These are phyloP conservation scores for Dryas iulia DNA, from an alignment of 1,140 invertebrate genomes.

Conservation along the genomic window DNA sequence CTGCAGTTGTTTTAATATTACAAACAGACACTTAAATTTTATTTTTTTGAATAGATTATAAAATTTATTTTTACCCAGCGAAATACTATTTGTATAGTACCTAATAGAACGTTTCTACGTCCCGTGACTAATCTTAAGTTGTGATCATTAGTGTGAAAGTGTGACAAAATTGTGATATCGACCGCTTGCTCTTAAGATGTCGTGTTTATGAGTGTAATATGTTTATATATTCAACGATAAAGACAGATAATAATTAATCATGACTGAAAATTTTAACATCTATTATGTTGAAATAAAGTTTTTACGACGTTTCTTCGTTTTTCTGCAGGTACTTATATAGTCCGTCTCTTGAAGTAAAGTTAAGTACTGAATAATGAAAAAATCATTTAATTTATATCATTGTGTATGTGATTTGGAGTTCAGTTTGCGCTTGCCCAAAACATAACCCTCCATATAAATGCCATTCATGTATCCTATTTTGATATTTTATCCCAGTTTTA, in stretches of 20 bases:
- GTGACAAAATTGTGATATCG: slow-evolving; percentile 59
- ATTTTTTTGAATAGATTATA: too few species aligned
- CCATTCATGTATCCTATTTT: neutral
- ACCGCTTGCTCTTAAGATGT: slow-evolving; percentile 35
- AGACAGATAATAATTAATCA: neutral
- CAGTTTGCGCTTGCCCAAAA: neutral
- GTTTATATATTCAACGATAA: neutral
- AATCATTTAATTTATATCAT: neutral
- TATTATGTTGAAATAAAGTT: slow-evolving; percentile 40
- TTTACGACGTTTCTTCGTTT: slow-evolving; percentile 37
- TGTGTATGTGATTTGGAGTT: neutral
- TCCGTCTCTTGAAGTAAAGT: neutral
- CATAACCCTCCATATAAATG: neutral
- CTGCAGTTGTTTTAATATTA: too few species aligned
- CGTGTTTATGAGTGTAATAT: too few species aligned
- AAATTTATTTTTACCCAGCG: too few species aligned
- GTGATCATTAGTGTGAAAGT: slow-evolving; percentile 43
- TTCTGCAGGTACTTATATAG: slow-evolving; percentile 43
- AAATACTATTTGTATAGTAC: too few species aligned
- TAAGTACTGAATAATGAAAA: neutral
- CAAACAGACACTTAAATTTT: too few species aligned
- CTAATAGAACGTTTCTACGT: neutral
- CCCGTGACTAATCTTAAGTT: slow-evolving; percentile 19
- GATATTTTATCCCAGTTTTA: neutral
- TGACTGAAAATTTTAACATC: neutral